A percentile compares a stretch with the other conserved stretches of the same genome.
Conservation (phyloP, 2,888 invertebrate genomes). For the Tuberolachnus salignus region DNA sequence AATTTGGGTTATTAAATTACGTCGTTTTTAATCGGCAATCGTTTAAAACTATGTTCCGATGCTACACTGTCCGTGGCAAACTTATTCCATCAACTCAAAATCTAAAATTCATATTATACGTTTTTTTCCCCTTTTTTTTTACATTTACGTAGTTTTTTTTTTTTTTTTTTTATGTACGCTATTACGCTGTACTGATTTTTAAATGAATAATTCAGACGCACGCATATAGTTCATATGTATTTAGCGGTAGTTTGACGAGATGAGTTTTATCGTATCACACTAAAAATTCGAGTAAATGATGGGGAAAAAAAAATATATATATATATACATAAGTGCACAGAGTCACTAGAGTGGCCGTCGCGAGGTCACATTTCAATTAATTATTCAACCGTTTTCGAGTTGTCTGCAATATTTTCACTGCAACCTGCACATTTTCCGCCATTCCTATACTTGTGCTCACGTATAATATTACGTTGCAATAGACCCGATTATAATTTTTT, state of each 20-base stretch:
- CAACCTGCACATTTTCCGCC: neutral
- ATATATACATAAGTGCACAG: too few relatives aligned
- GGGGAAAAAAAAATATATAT: constrained; percentile 22
- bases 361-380: constrained; percentile 33
- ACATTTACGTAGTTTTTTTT: too few relatives aligned
- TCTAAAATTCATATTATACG: too few relatives aligned
- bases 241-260: neutral
- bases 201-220: constrained; percentile 4
- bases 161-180: too few relatives aligned
- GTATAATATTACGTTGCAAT: neutral
- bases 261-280: constrained; percentile 23
- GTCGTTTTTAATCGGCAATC: too few relatives aligned
- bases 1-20: too few relatives aligned
- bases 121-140: too few relatives aligned
- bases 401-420: neutral
- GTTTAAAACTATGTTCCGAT: too few relatives aligned
- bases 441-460: neutral
- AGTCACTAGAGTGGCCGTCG: constrained; percentile 14
- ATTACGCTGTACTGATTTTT: neutral
- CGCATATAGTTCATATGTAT: neutral
- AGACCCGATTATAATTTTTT: neutral
- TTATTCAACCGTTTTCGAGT: constrained; percentile 25
- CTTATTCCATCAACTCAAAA: too few relatives aligned
- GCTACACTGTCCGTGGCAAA: too few relatives aligned
- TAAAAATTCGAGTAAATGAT: constrained; percentile 10